Evolutionary conservation across 2,888 invertebrate genomes (phyloP), one percentile per base, ranked within the genome.

Genomic region (Ophion ellenae): DNA sequence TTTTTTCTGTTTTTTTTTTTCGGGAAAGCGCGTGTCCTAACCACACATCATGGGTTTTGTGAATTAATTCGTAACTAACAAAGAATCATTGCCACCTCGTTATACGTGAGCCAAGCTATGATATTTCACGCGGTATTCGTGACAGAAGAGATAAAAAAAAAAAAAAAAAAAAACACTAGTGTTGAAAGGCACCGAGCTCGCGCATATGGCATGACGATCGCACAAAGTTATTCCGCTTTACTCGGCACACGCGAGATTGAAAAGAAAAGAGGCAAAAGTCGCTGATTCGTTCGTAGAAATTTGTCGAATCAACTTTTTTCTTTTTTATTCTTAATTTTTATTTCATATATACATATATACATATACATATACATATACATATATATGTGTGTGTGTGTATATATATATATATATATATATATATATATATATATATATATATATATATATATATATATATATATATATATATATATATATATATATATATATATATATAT

Each of bases 191-290:
- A 81, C 86, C 81, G 81, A 59, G 82, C 85, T 53, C 53, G 77
- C 75, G 88, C 86, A 88, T 86, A 83, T 82, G 81, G 85, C 87
- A 87, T 87, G 86, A 81, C 57, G 59, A 86, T 83, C 66, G 86
- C 86, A 86, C 86, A 81, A 71, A 71, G 32, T 84, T 74, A 61
- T 75, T 53, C 53, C 70, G 61, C 57, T 45, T 79, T 75, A 76
- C 75, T 63, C 74, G 61, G 78, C 70, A 76, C 64, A 57, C 61
- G 66, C 2, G 45, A 84, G 7, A 73, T 53, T 61, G 64, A 20
- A 3, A 57, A 82, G 36, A 74, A 69, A 32, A 75, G 45, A 53
- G 75, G 74, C 78, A 36, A 28, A 82, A 17, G 17, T 66, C 53
- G 28, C 64, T 40, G 67, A 77, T 36, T 67, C 67, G 67, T 86